Conservation (phyloP, 2,888 invertebrate species). For the Eudemis profundana region DNA sequence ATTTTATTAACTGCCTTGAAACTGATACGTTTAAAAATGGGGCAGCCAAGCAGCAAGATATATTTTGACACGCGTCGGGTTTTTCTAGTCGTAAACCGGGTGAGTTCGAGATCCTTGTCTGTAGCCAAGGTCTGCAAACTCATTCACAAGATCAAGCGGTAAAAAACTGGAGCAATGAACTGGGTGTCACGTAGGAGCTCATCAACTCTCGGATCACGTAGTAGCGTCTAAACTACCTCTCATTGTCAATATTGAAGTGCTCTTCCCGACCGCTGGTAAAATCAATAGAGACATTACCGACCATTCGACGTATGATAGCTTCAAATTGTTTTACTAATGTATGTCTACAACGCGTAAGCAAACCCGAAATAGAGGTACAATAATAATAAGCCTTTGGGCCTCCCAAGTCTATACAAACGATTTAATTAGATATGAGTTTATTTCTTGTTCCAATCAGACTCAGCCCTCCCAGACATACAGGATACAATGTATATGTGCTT, state of each 20-base stretch:
- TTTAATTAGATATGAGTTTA: conserved; percentile 22
- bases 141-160: conserved; percentile 58
- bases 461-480: conserved; percentile 22
- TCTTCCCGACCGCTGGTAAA: conserved; percentile 75
- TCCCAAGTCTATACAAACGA: conserved; percentile 15
- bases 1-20: conserved; percentile 41
- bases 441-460: conserved; percentile 24
- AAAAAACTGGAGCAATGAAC: conserved; percentile 84
- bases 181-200: conserved; percentile 79
- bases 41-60: conserved; percentile 48
- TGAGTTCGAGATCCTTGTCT: conserved; percentile 42
- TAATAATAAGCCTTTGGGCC: conserved; percentile 9
- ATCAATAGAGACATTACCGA: conserved; percentile 79
- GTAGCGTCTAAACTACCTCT: conserved; percentile 82
- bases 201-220: conserved; percentile 79
- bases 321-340: conserved; percentile 70
- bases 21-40: conserved; percentile 48
- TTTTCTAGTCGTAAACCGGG: conserved; percentile 72
- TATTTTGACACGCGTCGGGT: conserved; percentile 56
- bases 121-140: conserved; percentile 46
- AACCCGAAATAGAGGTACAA: background rate
- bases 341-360: conserved; percentile 47
- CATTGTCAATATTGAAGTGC: conserved; percentile 82
- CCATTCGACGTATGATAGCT: conserved; percentile 72
- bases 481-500: conserved; percentile 17